Evolutionary conservation across 2,888 invertebrate species (phyloP).

Genomic region (Drosophila putrida): DNA sequence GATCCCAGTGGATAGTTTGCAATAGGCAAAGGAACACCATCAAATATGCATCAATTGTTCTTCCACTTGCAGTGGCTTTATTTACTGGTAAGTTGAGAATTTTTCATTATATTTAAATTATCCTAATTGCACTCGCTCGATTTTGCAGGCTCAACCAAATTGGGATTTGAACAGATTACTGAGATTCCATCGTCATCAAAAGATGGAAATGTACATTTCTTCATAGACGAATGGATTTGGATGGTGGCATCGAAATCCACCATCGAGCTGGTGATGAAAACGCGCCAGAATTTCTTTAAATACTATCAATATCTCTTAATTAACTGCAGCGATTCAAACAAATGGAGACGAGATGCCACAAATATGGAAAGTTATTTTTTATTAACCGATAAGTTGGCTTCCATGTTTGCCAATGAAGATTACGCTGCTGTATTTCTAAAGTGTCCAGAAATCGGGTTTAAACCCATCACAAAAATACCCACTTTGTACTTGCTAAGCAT

Average conservation of each 20-base stretch:
- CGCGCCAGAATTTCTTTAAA: constrained; percentile 54
- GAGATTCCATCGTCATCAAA: neutral
- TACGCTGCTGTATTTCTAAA: constrained; percentile 25
- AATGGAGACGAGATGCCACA: constrained; percentile 26
- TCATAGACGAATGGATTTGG: constrained; percentile 73
- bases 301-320: constrained; percentile 43
- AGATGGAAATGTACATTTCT: constrained; percentile 33
- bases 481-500: constrained; percentile 42
- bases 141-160: constrained; percentile 42
- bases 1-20: constrained; percentile 59
- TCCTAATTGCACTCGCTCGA: neutral
- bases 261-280: constrained; percentile 45
- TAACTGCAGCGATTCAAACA: constrained; percentile 39
- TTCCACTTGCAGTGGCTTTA: constrained; percentile 57
- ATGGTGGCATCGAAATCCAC: constrained; percentile 44
- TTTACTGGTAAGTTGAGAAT: constrained; percentile 50
- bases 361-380: neutral
- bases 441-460: constrained; percentile 12
- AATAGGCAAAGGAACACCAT: constrained; percentile 85
- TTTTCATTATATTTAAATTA: neutral
- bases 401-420: constrained; percentile 56
- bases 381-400: constrained; percentile 30
- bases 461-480: constrained; percentile 18
- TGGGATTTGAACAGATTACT: constrained; percentile 28
- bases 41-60: constrained; percentile 51